Evolutionary conservation across 2,113 vertebrate species (phyloP).

Genomic region (Rattus norvegicus): GRCr8 NC_086026.1:54909501-54910000

Average conservation of each 20-base stretch:
- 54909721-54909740: slow-evolving; percentile 75
- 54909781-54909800: slow-evolving; percentile 77
- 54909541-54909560: background rate
- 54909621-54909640: background rate
- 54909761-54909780: slow-evolving; percentile 58
- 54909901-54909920: slow-evolving; percentile 24
- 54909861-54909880: slow-evolving; percentile 39
- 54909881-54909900: slow-evolving; percentile 51
- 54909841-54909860: slow-evolving; percentile 73
- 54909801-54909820: slow-evolving; percentile 79
- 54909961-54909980: background rate
- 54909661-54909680: background rate
- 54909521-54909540: background rate
- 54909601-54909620: background rate
- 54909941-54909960: background rate
- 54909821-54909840: slow-evolving; percentile 75
- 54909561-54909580: background rate
- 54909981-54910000: background rate
- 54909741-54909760: slow-evolving; percentile 72
- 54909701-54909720: slow-evolving; percentile 53
- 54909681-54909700: slow-evolving; percentile 26
- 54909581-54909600: rapidly evolving
- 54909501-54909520: background rate
- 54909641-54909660: background rate
- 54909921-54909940: background rate